Conservation (phyloP, 2,113 vertebrate genomes). For the Prionailurus viverrinus region DNA sequence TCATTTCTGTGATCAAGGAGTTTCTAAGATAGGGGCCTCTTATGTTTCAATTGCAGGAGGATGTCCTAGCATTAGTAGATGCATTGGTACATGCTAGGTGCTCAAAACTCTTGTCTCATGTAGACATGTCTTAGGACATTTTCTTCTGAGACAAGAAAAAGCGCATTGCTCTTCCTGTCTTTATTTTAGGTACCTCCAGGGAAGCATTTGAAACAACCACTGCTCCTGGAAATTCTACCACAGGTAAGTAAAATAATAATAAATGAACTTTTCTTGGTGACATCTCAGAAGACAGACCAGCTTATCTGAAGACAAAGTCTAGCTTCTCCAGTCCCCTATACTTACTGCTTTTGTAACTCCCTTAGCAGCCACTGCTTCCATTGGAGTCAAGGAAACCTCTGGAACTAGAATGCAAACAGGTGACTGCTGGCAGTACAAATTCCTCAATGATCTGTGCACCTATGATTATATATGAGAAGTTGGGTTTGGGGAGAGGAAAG, state of each 20-base stretch:
- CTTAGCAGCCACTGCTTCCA: background rate
- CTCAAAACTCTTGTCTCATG: background rate
- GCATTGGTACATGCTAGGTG: background rate
- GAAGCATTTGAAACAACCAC: background rate
- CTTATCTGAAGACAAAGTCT: background rate
- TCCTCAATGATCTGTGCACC: background rate
- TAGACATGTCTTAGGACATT: background rate
- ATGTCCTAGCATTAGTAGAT: background rate
- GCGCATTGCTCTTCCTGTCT: background rate
- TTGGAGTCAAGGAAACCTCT: background rate
- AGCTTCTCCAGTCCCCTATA: background rate
- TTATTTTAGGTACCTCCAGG: slow-evolving; percentile 44
- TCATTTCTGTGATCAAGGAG: background rate
- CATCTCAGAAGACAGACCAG: background rate
- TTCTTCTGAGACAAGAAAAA: background rate
- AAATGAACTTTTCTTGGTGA: background rate
- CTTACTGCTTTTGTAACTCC: background rate
- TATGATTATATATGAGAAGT: background rate
- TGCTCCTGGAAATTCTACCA: background rate
- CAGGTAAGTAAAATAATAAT: slow-evolving; percentile 21
- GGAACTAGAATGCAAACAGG: background rate
- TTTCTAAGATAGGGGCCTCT: background rate
- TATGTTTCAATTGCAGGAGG: background rate
- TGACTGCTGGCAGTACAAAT: background rate
- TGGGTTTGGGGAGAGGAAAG: background rate